A percentile compares a stretch with the other conserved stretches of the same genome.
Evolutionary conservation across 2,888 invertebrate species (phyloP).

Genomic region (Epinotia bilunana): DNA sequence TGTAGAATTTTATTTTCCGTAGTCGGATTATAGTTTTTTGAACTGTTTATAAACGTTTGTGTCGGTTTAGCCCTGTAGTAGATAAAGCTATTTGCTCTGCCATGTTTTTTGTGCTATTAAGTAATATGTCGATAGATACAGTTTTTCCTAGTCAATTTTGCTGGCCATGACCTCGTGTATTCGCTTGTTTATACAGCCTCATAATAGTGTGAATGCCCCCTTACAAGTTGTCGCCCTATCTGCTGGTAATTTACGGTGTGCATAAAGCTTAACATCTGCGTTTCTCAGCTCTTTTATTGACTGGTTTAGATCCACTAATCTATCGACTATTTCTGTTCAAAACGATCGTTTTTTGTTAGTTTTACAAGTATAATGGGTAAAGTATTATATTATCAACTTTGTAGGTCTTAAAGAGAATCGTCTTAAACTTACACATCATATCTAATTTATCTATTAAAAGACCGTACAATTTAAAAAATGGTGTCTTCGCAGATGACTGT

Average conservation of each 20-base stretch:
- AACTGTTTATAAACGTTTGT: too few relatives aligned
- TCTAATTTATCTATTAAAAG: background rate
- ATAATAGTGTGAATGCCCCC: background rate
- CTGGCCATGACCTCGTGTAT: background rate
- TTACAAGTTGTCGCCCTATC: background rate
- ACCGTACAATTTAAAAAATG: background rate
- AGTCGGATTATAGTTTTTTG: too few relatives aligned
- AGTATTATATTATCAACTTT: background rate
- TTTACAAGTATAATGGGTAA: background rate
- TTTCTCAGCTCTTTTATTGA: conserved; percentile 2
- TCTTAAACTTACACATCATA: background rate
- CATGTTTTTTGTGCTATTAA: too few relatives aligned
- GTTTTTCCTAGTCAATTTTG: background rate
- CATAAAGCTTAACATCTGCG: conserved; percentile 29
- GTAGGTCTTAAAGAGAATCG: background rate
- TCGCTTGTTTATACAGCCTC: too few relatives aligned
- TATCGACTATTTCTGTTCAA: conserved; percentile 1
- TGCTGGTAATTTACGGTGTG: conserved; percentile 29
- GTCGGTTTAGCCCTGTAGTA: too few relatives aligned
- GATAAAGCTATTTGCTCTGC: too few relatives aligned
- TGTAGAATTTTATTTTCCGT: too few relatives aligned
- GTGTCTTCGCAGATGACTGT: conserved; percentile 1
- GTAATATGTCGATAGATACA: too few relatives aligned
- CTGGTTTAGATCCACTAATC: background rate
- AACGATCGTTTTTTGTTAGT: background rate